phyloP scores from a whole-genome alignment of 2,113 vertebrate species.

The Poeciliopsis prolifica region DNA sequence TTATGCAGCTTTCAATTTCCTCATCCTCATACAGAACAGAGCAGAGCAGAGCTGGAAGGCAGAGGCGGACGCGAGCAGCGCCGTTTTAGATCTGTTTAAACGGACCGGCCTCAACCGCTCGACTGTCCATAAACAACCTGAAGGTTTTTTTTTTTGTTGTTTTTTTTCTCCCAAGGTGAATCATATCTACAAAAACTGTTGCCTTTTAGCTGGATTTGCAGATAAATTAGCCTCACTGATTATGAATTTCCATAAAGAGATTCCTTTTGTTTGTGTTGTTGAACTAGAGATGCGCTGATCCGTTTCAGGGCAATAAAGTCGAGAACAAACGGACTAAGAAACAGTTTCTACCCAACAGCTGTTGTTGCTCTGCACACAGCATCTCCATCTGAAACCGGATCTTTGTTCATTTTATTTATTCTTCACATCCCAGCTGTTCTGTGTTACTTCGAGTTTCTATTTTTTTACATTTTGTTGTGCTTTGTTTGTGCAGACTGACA shows the following conservation, averaged over 20 bases:
- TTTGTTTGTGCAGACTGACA: too few species aligned
- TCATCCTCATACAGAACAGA: constrained; percentile 15
- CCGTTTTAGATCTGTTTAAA: not conserved
- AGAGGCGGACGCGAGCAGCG: constrained; percentile 10
- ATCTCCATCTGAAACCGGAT: too few species aligned
- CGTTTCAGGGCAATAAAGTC: too few species aligned
- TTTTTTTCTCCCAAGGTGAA: not conserved
- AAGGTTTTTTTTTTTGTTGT: not conserved
- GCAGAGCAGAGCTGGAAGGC: constrained; percentile 7
- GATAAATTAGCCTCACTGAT: not conserved
- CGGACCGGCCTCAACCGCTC: not conserved
- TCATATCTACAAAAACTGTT: not conserved
- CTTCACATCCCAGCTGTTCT: too few species aligned
- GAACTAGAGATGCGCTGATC: too few species aligned
- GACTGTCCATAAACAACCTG: not conserved
- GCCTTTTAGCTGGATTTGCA: not conserved
- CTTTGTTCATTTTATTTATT: too few species aligned
- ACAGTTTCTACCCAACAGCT: too few species aligned
- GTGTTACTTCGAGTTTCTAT: too few species aligned
- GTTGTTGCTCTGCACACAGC: too few species aligned
- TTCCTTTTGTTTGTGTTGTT: too few species aligned
- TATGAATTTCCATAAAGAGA: not conserved
- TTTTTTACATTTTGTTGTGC: too few species aligned
- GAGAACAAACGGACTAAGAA: too few species aligned
- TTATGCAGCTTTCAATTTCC: constrained; percentile 57